Conservation (phyloP, 2,113 vertebrate genomes). For the Syrmaticus mikado region DNA sequence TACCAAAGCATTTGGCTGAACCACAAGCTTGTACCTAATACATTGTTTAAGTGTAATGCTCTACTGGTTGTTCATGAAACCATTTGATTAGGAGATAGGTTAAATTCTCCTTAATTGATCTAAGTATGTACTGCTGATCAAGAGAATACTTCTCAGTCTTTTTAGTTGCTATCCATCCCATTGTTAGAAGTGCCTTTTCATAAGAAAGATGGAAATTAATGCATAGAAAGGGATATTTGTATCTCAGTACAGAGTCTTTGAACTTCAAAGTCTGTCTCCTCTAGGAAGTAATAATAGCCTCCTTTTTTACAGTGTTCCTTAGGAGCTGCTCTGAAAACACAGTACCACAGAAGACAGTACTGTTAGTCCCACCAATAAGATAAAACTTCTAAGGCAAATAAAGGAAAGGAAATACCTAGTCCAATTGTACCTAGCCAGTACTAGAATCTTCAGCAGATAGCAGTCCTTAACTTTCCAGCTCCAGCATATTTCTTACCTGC, state of each 20-base stretch:
- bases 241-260: slow-evolving; percentile 1
- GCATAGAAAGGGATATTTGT: neutral
- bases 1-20: neutral
- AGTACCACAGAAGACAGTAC: neutral
- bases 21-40: neutral
- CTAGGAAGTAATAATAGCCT: neutral
- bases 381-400: neutral
- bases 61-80: neutral
- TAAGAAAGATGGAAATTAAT: neutral
- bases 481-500: neutral
- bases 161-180: neutral
- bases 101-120: neutral
- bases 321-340: slow-evolving; percentile 6
- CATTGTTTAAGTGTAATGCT: neutral
- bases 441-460: neutral
- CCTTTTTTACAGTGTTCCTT: neutral
- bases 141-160: neutral
- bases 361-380: neutral
- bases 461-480: neutral
- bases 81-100: neutral
- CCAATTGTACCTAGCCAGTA: neutral
- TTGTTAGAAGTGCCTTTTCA: neutral
- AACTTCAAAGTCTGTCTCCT: slow-evolving; percentile 37
- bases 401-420: neutral
- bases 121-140: neutral